phyloP scores from a whole-genome alignment of 2,797 vertebrate species.

The Melanotaenia boesemani region DNA sequence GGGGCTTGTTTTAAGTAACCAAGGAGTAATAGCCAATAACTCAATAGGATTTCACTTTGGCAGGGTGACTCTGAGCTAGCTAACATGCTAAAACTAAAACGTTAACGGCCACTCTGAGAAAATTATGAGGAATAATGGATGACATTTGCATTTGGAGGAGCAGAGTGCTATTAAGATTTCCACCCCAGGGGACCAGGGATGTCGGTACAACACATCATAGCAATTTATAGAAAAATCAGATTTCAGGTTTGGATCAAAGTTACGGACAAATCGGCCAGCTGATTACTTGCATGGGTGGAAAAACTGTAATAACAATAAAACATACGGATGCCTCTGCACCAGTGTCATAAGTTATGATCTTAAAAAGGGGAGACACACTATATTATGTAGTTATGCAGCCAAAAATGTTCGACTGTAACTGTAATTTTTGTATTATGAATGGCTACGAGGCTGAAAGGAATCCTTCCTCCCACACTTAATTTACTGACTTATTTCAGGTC shows the following conservation, averaged over 20 bases:
- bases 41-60: not conserved
- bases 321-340: constrained; percentile 27
- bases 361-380: constrained; percentile 1
- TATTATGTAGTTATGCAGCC: constrained; percentile 13
- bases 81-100: not conserved
- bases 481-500: constrained; percentile 50
- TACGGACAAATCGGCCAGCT: not conserved
- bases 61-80: not conserved
- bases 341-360: constrained; percentile 30
- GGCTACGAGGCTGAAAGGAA: constrained; percentile 40
- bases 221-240: too few species aligned
- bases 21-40: not conserved
- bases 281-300: not conserved
- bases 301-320: constrained; percentile 9
- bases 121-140: not conserved
- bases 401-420: constrained; percentile 34
- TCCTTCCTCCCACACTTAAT: constrained; percentile 50
- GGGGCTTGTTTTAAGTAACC: not conserved
- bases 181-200: not conserved
- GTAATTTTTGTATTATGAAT: constrained; percentile 50
- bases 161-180: not conserved
- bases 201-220: not conserved
- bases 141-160: not conserved
- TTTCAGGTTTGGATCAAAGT: not conserved
- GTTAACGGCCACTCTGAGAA: not conserved